Percentiles rank a stretch among this genome's conserved stretches.
phyloP scores from a whole-genome alignment of 2,797 vertebrate species.

The Allobates femoralis region DNA sequence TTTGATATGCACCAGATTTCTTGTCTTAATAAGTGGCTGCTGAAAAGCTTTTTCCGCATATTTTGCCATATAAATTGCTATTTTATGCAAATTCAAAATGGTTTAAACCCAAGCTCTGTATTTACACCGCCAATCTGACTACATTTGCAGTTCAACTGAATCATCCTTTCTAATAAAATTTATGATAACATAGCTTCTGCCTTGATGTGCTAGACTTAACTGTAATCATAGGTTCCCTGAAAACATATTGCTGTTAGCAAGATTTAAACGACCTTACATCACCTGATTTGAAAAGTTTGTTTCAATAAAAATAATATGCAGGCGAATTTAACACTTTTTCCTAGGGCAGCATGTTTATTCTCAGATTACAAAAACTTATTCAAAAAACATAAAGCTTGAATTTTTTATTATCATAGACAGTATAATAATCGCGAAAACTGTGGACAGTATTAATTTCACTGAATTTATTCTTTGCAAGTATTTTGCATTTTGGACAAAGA shows the following conservation, averaged over 20 bases:
- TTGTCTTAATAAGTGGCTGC: slow-evolving; percentile 75
- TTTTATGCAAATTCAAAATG: slow-evolving; percentile 66
- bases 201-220: slow-evolving; percentile 72
- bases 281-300: slow-evolving; percentile 80
- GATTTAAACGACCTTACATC: slow-evolving; percentile 83
- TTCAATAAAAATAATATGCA: slow-evolving; percentile 74
- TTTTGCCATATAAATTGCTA: slow-evolving; percentile 82
- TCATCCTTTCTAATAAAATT: slow-evolving; percentile 78
- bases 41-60: slow-evolving; percentile 72
- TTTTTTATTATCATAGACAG: slow-evolving; percentile 40
- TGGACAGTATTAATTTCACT: slow-evolving; percentile 24
- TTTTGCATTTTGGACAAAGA: slow-evolving; percentile 35
- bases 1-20: slow-evolving; percentile 82
- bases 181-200: slow-evolving; percentile 79
- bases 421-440: slow-evolving; percentile 30
- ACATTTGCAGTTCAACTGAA: slow-evolving; percentile 78
- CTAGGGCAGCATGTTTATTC: slow-evolving; percentile 66
- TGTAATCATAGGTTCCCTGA: slow-evolving; percentile 78
- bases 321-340: slow-evolving; percentile 76
- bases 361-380: slow-evolving; percentile 60
- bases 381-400: slow-evolving; percentile 46
- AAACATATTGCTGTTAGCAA: slow-evolving; percentile 82
- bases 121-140: slow-evolving; percentile 80
- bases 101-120: slow-evolving; percentile 73
- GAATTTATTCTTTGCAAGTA: slow-evolving; percentile 28